A percentile compares a stretch with the other conserved stretches of the same genome.
Conservation (phyloP, 1,140 invertebrate genomes). For the Plutomurus gul region DNA sequence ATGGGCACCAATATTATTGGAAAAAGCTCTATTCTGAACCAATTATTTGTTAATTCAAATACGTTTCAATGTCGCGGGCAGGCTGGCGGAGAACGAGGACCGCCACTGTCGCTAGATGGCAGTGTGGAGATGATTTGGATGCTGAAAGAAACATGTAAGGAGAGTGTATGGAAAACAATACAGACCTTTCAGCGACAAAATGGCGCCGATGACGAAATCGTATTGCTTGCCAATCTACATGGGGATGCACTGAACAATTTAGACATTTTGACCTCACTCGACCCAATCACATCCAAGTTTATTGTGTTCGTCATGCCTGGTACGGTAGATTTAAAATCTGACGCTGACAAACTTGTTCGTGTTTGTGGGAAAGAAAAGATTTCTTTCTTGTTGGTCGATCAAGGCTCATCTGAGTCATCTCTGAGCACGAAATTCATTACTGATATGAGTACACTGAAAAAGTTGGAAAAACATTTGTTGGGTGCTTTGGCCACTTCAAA, state of each 20-base stretch:
- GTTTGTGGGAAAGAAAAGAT: background rate
- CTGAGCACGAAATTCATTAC: background rate
- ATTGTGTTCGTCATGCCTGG: background rate
- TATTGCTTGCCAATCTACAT: background rate
- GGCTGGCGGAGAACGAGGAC: background rate
- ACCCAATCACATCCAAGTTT: background rate
- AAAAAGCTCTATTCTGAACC: background rate
- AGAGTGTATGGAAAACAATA: background rate
- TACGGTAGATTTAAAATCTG: background rate
- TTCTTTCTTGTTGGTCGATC: background rate
- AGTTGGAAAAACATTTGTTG: too few species aligned
- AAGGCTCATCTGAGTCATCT: background rate
- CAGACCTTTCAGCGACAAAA: background rate
- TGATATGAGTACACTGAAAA: too few species aligned
- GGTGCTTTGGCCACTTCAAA: too few species aligned
- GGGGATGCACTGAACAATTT: background rate
- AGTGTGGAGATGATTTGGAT: background rate
- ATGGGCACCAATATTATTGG: background rate
- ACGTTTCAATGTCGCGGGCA: background rate
- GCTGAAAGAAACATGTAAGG: background rate
- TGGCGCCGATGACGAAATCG: background rate
- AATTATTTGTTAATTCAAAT: background rate
- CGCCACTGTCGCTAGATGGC: background rate
- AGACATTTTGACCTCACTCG: background rate
- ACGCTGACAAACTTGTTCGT: background rate